Conservation (phyloP, 2,113 vertebrate species). For the Donacobius atricapilla region DNA sequence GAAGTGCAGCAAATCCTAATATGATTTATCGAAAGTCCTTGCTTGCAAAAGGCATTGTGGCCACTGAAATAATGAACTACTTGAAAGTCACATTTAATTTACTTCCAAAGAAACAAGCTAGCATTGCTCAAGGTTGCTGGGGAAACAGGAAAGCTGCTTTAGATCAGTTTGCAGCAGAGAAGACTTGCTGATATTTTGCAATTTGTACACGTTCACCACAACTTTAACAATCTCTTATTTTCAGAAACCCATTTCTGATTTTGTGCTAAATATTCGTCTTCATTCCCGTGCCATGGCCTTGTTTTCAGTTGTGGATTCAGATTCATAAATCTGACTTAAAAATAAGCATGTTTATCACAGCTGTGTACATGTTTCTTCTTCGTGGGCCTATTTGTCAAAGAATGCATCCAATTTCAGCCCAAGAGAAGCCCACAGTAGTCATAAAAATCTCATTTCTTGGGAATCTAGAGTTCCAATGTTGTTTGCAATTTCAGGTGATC, state of each 20-base stretch:
- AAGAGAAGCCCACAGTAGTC: conserved; percentile 15
- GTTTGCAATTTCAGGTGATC: neutral
- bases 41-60: conserved; percentile 72
- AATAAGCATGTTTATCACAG: conserved; percentile 66
- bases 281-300: conserved; percentile 23
- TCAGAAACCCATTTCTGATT: conserved; percentile 57
- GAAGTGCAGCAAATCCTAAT: conserved; percentile 70
- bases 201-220: conserved; percentile 57
- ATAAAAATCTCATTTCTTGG: conserved; percentile 59
- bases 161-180: conserved; percentile 64
- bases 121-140: conserved; percentile 75
- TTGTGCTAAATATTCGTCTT: conserved; percentile 52
- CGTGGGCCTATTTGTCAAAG: conserved; percentile 43
- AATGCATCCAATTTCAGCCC: conserved; percentile 56
- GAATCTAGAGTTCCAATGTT: neutral
- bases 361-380: conserved; percentile 35
- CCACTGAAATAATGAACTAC: conserved; percentile 79
- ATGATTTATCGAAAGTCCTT: conserved; percentile 71
- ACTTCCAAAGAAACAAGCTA: conserved; percentile 75
- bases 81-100: conserved; percentile 82
- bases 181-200: conserved; percentile 67
- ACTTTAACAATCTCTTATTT: conserved; percentile 63
- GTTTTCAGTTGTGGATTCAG: conserved; percentile 50
- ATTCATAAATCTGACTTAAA: conserved; percentile 37
- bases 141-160: conserved; percentile 78